Evolutionary conservation across 2,113 vertebrate genomes (phyloP).

Genomic region (Ailuropoda melanoleuca): DNA sequence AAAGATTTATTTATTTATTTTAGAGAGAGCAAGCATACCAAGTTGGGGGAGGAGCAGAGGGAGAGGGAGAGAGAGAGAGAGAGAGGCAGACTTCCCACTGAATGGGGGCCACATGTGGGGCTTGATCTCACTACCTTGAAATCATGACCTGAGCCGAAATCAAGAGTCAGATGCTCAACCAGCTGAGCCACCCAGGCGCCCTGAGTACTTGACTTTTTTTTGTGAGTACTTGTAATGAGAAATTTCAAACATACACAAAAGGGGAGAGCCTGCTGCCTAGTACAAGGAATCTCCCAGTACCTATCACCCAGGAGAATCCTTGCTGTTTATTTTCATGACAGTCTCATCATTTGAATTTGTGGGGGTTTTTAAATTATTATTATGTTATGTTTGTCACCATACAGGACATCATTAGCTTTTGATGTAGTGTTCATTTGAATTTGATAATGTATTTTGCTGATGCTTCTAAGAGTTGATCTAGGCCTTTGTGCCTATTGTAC

Average conservation of each 20-base stretch:
- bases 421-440: neutral
- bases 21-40: neutral
- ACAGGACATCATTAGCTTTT: too few species aligned
- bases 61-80: neutral
- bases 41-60: neutral
- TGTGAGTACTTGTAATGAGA: neutral
- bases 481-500: neutral
- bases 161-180: neutral
- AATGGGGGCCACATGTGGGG: neutral
- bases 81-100: neutral
- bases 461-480: neutral
- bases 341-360: neutral
- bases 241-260: neutral
- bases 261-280: neutral
- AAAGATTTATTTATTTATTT: neutral
- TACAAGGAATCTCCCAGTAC: neutral
- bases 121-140: too few species aligned
- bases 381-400: too few species aligned
- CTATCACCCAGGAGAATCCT: neutral
- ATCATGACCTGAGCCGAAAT: too few species aligned
- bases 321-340: neutral
- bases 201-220: neutral
- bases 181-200: neutral
- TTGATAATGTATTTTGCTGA: neutral
- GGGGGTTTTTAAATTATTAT: too few species aligned